Evolutionary conservation across 2,797 vertebrate species (phyloP).

Genomic region (Ciconia nigra): DNA sequence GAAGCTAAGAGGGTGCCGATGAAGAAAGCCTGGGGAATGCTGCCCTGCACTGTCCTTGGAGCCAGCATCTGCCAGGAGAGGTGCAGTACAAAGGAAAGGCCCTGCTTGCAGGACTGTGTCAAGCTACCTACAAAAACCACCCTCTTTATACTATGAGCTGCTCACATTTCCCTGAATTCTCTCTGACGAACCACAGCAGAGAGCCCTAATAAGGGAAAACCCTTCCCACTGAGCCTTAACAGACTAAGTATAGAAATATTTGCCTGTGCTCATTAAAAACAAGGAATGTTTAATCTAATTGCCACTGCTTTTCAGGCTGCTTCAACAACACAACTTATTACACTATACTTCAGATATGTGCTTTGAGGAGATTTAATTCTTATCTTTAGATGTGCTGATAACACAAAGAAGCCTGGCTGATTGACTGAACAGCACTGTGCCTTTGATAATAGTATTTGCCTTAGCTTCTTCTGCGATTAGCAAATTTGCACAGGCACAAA

Average conservation of each 20-base stretch:
- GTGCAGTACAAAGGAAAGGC: neutral
- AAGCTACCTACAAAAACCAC: neutral
- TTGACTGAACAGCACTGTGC: neutral
- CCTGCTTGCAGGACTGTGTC: neutral
- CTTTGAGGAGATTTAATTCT: constrained; percentile 18
- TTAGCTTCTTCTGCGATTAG: constrained; percentile 1
- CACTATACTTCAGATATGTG: neutral
- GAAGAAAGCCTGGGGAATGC: neutral
- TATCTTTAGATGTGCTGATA: constrained; percentile 56
- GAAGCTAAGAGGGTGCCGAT: neutral
- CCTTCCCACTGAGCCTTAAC: neutral
- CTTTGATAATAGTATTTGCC: constrained; percentile 17
- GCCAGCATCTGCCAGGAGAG: neutral
- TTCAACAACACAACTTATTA: neutral
- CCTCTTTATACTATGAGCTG: neutral
- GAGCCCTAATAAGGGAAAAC: neutral
- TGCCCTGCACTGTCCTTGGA: neutral
- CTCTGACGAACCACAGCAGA: neutral
- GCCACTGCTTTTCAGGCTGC: neutral
- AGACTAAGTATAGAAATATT: neutral
- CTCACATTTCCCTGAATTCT: neutral
- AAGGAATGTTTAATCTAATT: neutral
- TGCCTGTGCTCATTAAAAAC: neutral
- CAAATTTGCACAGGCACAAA: constrained; percentile 34
- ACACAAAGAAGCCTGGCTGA: neutral